Percentiles rank a stretch among this genome's conserved stretches.
Conservation (phyloP, 2,797 vertebrate genomes). For the Leuciscus waleckii region DNA sequence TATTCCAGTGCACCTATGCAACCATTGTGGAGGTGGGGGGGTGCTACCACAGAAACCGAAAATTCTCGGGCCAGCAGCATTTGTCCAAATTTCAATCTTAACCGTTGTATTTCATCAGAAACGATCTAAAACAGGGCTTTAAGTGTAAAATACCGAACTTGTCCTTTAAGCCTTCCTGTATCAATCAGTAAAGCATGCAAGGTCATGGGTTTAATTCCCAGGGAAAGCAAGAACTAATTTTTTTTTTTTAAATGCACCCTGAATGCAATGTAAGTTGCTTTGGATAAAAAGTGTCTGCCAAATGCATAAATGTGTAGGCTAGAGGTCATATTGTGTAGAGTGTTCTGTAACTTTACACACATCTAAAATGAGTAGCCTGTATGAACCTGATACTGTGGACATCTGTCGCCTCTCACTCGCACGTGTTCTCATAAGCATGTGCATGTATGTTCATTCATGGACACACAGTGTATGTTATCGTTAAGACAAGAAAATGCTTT, state of each 20-base stretch:
- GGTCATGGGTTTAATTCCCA: neutral
- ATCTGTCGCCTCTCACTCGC: neutral
- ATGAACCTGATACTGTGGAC: neutral
- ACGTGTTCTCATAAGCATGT: neutral
- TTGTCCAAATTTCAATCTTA: too few relatives aligned
- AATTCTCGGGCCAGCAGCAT: too few relatives aligned
- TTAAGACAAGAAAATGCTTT: neutral
- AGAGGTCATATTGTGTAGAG: neutral
- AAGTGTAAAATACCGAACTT: too few relatives aligned
- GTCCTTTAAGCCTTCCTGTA: neutral
- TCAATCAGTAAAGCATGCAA: neutral
- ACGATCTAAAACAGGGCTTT: too few relatives aligned
- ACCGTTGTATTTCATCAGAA: too few relatives aligned
- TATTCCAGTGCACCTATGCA: too few relatives aligned
- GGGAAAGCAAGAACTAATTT: too few relatives aligned
- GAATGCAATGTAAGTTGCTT: neutral
- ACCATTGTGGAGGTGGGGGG: too few relatives aligned
- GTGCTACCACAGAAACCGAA: too few relatives aligned
- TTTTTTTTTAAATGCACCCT: neutral
- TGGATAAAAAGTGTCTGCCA: neutral
- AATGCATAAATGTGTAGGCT: neutral
- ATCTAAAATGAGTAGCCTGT: neutral
- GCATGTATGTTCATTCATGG: neutral
- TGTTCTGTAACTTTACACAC: neutral
- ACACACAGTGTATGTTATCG: neutral